phyloP scores from a whole-genome alignment of 2,113 vertebrate genomes.

The Alces alces region DNA sequence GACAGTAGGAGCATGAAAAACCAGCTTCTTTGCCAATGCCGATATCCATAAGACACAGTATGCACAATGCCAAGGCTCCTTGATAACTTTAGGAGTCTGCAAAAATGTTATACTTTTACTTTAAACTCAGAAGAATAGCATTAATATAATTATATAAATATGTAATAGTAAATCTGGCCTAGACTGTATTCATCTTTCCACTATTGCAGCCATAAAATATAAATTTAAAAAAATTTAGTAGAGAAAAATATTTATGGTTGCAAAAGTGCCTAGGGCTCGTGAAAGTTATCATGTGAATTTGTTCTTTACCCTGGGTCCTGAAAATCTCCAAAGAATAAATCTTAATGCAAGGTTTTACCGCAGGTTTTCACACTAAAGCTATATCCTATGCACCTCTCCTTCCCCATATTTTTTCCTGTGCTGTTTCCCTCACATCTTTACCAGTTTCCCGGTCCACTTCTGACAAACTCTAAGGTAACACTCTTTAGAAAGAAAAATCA shows the following conservation, averaged over 20 bases:
- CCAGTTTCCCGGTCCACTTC: neutral
- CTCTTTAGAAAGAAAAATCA: neutral
- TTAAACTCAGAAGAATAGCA: neutral
- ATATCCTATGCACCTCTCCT: neutral
- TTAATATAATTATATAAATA: neutral
- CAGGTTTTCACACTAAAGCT: neutral
- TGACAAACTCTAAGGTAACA: neutral
- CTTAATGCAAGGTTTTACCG: neutral
- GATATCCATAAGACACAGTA: neutral
- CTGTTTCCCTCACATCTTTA: neutral
- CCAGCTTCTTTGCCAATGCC: neutral
- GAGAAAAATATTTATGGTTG: neutral
- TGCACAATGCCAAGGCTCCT: neutral
- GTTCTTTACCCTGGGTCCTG: neutral
- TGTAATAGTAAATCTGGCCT: neutral
- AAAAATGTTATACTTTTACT: neutral
- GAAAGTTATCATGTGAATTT: neutral
- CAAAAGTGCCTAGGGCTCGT: neutral
- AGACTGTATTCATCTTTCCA: neutral
- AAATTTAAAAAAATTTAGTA: neutral
- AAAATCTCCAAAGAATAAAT: neutral
- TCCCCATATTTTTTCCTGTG: neutral
- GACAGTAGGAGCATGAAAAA: neutral
- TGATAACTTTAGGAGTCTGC: neutral
- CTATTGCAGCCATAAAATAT: neutral